These are phyloP conservation scores for Zaprionus nigranus DNA, from an alignment of 1,140 invertebrate genomes.

Conservation along the genomic window DNA sequence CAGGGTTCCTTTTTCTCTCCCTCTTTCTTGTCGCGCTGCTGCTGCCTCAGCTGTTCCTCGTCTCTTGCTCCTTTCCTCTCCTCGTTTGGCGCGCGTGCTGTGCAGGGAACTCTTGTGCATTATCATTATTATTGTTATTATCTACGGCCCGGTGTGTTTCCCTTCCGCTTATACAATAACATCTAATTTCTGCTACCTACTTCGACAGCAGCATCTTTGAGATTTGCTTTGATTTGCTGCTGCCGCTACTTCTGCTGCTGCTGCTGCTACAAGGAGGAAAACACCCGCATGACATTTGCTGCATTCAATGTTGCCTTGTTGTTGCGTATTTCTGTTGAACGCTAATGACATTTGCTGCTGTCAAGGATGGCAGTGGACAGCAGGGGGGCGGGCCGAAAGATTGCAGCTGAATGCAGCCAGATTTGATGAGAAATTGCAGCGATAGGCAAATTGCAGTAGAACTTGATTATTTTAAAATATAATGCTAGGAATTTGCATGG, in stretches of 20 bases:
- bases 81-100: constrained; percentile 65
- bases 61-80: constrained; percentile 1
- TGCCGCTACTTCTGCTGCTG: constrained; percentile 18
- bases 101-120: constrained; percentile 46
- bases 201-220: constrained; percentile 38
- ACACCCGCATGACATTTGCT: constrained; percentile 73
- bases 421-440: constrained; percentile 6
- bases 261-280: constrained; percentile 13
- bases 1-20: constrained; percentile 16
- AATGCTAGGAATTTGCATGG: neutral
- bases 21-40: constrained; percentile 56
- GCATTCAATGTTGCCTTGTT: constrained; percentile 43
- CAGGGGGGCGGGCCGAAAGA: constrained; percentile 2
- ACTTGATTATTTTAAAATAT: neutral
- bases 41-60: constrained; percentile 42
- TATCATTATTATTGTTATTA: constrained; percentile 75
- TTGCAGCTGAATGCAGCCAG: neutral
- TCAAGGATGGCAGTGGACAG: neutral
- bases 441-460: neutral
- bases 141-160: constrained; percentile 79
- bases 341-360: constrained; percentile 63
- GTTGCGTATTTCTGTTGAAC: constrained; percentile 70
- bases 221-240: constrained; percentile 54
- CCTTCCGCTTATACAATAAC: constrained; percentile 76
- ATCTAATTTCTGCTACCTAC: constrained; percentile 75